A percentile compares a stretch with the other conserved stretches of the same genome.
phyloP scores from a whole-genome alignment of 2,797 vertebrate genomes.

The Macroramphosus scolopax region DNA sequence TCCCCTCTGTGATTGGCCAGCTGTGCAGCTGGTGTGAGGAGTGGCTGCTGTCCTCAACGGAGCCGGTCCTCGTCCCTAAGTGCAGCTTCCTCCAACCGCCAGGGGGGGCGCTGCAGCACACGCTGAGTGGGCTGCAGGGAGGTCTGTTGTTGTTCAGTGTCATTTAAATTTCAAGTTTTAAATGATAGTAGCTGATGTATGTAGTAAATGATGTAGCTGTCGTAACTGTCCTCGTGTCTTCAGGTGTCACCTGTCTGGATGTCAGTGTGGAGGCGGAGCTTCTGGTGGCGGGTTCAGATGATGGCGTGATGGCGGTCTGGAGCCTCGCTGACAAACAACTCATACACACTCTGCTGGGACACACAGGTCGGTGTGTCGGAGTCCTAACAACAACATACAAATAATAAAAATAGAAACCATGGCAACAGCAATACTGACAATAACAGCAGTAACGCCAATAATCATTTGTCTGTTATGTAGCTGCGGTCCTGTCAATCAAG shows the following conservation, averaged over 20 bases:
- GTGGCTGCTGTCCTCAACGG: conserved; percentile 69
- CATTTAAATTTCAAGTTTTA: too few relatives aligned
- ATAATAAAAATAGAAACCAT: not conserved
- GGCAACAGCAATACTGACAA: not conserved
- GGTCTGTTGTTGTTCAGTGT: conserved; percentile 47
- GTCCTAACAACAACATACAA: not conserved
- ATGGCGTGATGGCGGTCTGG: conserved; percentile 76
- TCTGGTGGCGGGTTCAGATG: conserved; percentile 76
- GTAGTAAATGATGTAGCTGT: too few relatives aligned
- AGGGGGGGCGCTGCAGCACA: conserved; percentile 71
- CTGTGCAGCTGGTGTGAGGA: conserved; percentile 78
- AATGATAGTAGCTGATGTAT: too few relatives aligned
- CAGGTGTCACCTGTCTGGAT: conserved; percentile 76
- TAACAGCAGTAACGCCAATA: not conserved
- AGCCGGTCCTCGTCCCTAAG: conserved; percentile 77
- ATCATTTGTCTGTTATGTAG: conserved; percentile 41
- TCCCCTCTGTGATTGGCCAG: conserved; percentile 68
- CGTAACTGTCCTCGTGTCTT: conserved; percentile 10
- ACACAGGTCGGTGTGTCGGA: conserved; percentile 66
- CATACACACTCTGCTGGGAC: conserved; percentile 72
- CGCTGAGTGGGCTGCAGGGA: conserved; percentile 71
- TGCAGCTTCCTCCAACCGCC: conserved; percentile 80
- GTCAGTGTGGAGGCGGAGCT: conserved; percentile 63
- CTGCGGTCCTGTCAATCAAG: conserved; percentile 69
- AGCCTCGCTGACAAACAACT: conserved; percentile 68